Percentiles rank a stretch among this genome's conserved stretches.
Conservation (phyloP, 2,888 invertebrate genomes). For the Spisula solida region DNA sequence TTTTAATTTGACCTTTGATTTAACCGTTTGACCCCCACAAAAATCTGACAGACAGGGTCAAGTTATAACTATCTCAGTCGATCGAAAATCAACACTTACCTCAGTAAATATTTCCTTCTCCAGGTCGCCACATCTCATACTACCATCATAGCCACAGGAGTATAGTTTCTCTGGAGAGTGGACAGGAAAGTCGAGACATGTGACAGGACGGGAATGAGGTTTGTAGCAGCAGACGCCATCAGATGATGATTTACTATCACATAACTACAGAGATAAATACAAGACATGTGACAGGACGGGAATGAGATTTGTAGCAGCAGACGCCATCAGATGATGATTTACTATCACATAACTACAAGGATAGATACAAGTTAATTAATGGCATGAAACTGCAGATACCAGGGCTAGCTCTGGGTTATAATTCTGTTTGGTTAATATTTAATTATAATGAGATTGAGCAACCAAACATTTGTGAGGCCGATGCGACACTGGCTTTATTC, state of each 20-base stretch:
- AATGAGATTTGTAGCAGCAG: conserved; percentile 84
- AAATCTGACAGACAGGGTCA: too few relatives aligned
- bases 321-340: conserved; percentile 77
- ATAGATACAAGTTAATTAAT: conserved; percentile 68
- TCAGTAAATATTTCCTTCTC: conserved; percentile 85
- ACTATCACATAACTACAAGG: conserved; percentile 29
- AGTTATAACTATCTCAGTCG: too few relatives aligned
- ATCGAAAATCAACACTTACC: conserved; percentile 81
- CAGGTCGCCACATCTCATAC: conserved; percentile 86
- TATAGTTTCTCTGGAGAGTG: conserved; percentile 79
- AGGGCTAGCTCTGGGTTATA: neutral
- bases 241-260: conserved; percentile 52
- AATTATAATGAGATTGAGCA: too few relatives aligned
- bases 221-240: conserved; percentile 83
- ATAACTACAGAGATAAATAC: conserved; percentile 32
- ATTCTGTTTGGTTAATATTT: too few relatives aligned
- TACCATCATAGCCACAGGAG: conserved; percentile 88
- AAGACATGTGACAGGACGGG: conserved; percentile 85
- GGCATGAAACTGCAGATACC: neutral
- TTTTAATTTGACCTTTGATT: too few relatives aligned
- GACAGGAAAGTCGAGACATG: conserved; percentile 84
- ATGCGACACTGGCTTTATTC: too few relatives aligned
- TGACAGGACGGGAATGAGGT: conserved; percentile 86
- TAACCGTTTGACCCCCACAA: too few relatives aligned
- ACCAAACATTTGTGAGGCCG: too few relatives aligned